phyloP scores from a whole-genome alignment of 1,140 invertebrate genomes.

The Penaeus vannamei region DNA sequence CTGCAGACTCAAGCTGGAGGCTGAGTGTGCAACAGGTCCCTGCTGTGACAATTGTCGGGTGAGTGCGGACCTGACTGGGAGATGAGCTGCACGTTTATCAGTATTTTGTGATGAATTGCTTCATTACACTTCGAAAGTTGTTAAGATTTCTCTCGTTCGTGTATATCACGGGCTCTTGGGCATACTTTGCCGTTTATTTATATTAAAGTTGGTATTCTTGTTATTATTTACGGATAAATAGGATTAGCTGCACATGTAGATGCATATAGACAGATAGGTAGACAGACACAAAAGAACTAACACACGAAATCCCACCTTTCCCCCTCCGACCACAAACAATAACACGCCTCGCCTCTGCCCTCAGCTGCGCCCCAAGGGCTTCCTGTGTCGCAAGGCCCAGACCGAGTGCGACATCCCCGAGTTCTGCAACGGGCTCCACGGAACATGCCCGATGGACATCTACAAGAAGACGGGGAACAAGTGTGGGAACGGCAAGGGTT shows the following conservation, averaged over 20 bases:
- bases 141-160: no score
- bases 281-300: neutral
- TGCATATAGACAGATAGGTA: neutral
- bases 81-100: no score
- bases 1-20: slow-evolving; percentile 90
- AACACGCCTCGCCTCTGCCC: slow-evolving; percentile 5
- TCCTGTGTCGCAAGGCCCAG: slow-evolving; percentile 84
- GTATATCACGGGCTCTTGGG: no score
- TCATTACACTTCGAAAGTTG: no score
- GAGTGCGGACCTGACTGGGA: slow-evolving; percentile 69
- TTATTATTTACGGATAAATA: neutral
- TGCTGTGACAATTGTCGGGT: slow-evolving; percentile 95
- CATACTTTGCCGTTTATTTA: no score
- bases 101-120: no score
- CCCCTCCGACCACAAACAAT: no score
- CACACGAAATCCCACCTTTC: no score
- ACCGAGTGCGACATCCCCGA: slow-evolving; percentile 97
- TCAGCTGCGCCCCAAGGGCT: slow-evolving; percentile 83
- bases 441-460: slow-evolving; percentile 89
- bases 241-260: neutral
- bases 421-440: slow-evolving; percentile 87
- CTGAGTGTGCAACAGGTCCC: slow-evolving; percentile 91
- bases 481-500: slow-evolving; percentile 81
- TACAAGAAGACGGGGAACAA: slow-evolving; percentile 92
- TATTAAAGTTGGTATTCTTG: neutral